Percentiles rank a stretch among this genome's conserved stretches.
Evolutionary conservation across 2,113 vertebrate genomes (phyloP).

Genomic region (Natator depressus): DNA sequence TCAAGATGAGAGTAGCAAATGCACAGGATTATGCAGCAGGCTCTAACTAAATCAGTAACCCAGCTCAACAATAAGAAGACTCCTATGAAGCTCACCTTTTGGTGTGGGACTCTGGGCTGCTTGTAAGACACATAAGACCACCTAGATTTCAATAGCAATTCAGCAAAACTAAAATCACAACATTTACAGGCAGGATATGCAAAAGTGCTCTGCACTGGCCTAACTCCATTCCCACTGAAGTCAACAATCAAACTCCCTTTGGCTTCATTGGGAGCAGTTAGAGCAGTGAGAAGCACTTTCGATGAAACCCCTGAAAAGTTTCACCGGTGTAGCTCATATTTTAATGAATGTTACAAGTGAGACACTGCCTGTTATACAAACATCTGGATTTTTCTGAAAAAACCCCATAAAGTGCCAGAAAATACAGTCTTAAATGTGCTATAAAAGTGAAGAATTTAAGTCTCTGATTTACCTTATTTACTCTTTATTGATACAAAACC

Average conservation of each 20-base stretch:
- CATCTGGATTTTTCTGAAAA: neutral
- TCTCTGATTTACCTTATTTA: neutral
- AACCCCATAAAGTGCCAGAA: neutral
- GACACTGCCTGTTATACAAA: neutral
- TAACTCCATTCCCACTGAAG: neutral
- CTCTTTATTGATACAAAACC: constrained; percentile 48
- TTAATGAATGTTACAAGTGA: constrained; percentile 21
- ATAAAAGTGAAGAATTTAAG: neutral
- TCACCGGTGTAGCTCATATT: neutral
- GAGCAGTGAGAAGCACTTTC: neutral
- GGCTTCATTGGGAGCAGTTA: neutral
- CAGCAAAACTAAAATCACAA: neutral
- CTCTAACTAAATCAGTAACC: neutral
- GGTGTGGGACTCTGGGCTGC: fast-evolving
- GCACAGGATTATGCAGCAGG: fast-evolving
- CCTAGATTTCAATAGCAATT: neutral
- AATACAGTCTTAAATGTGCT: neutral
- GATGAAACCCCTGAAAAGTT: neutral
- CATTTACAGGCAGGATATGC: neutral
- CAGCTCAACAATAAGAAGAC: neutral
- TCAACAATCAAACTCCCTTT: neutral
- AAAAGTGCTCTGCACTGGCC: neutral
- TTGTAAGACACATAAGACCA: neutral
- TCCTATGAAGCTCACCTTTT: neutral
- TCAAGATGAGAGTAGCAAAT: neutral